Conservation (phyloP, 2,888 invertebrate genomes). For the Chrysolina haemoptera region DNA sequence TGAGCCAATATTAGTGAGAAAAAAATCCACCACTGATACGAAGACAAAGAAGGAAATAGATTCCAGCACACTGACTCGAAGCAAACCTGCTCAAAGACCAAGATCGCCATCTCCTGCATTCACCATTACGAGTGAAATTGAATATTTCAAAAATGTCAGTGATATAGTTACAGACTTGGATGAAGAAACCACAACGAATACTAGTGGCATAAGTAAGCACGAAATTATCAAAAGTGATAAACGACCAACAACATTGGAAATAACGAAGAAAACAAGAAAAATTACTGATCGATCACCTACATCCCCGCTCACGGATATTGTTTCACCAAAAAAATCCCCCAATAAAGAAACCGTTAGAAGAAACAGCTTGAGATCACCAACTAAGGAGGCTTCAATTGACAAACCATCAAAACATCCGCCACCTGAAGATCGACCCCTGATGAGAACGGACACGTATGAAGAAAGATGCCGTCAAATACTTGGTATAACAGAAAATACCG, state of each 20-base stretch:
- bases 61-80: slow-evolving; percentile 58
- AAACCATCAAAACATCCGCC: slow-evolving; percentile 66
- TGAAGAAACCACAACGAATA: slow-evolving; percentile 55
- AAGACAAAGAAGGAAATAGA: slow-evolving; percentile 54
- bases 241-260: slow-evolving; percentile 57
- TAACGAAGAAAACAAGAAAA: slow-evolving; percentile 58
- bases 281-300: slow-evolving; percentile 63
- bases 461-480: slow-evolving; percentile 81
- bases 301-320: slow-evolving; percentile 56
- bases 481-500: slow-evolving; percentile 73
- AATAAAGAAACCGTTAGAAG: slow-evolving; percentile 65
- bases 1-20: slow-evolving; percentile 54
- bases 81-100: slow-evolving; percentile 52
- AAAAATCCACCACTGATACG: slow-evolving; percentile 50
- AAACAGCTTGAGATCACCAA: slow-evolving; percentile 67
- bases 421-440: slow-evolving; percentile 70
- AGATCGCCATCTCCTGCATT: slow-evolving; percentile 60
- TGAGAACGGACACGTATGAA: slow-evolving; percentile 81
- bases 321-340: slow-evolving; percentile 52
- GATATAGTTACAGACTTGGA: slow-evolving; percentile 65
- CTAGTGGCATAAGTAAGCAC: slow-evolving; percentile 21
- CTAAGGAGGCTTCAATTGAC: slow-evolving; percentile 52
- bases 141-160: slow-evolving; percentile 62
- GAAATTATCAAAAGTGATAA: slow-evolving; percentile 35
- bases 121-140: slow-evolving; percentile 73